Conservation (phyloP, 2,888 invertebrate genomes). For the Portevinia maculata region DNA sequence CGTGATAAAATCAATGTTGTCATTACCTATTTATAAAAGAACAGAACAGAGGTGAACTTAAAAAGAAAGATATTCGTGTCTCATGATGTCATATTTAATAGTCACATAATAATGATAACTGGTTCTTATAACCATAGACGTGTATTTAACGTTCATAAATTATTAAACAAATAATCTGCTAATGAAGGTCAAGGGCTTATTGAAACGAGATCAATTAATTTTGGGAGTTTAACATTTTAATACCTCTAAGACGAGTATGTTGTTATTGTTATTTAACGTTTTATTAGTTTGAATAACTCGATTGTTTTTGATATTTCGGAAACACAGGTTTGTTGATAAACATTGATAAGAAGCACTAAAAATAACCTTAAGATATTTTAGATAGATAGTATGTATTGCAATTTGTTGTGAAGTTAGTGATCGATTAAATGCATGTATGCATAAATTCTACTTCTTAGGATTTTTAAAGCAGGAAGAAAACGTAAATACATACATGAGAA, state of each 20-base stretch:
- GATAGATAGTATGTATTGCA: no score
- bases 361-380: no score
- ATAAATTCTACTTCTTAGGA: no score
- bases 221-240: background rate
- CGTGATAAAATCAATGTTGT: slow-evolving; percentile 57
- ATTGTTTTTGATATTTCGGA: background rate
- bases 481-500: no score
- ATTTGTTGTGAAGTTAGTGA: no score
- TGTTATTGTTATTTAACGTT: background rate
- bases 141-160: no score
- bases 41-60: slow-evolving; percentile 49
- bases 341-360: background rate
- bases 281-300: background rate
- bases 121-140: no score
- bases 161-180: no score
- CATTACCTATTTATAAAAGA: slow-evolving; percentile 54
- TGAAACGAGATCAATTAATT: background rate
- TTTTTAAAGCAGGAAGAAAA: no score
- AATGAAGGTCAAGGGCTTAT: slow-evolving; percentile 5
- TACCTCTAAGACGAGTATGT: background rate
- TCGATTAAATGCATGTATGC: no score
- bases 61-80: slow-evolving; percentile 22
- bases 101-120: background rate
- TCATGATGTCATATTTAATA: slow-evolving; percentile 60
- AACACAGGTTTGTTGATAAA: slow-evolving; percentile 23